Evolutionary conservation across 1,140 invertebrate genomes (phyloP).

Genomic region (Alviniconcha marisindica): DNA sequence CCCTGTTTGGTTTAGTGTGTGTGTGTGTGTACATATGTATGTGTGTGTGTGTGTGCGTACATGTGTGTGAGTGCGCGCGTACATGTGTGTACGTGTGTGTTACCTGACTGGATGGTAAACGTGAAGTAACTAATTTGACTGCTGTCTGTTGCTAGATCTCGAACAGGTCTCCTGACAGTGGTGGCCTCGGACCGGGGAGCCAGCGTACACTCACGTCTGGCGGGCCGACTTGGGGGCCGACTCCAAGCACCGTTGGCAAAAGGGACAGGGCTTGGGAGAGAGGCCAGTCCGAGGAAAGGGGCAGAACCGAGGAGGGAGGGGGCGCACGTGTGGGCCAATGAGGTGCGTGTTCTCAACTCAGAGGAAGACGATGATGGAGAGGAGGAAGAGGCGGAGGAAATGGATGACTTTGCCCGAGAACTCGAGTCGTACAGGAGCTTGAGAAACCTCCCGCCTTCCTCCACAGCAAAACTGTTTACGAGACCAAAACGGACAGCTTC

Average conservation of each 20-base stretch:
- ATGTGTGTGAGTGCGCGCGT: no score
- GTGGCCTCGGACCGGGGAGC: not conserved
- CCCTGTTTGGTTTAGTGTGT: no score
- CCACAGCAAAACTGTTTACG: no score
- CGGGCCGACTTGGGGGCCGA: constrained; percentile 10
- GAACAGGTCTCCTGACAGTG: constrained; percentile 17
- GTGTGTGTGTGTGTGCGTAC: no score
- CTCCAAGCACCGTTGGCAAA: not conserved
- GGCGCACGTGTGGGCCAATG: not conserved
- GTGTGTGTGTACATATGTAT: no score
- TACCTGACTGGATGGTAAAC: no score
- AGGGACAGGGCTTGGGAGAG: not conserved
- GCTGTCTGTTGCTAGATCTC: not conserved
- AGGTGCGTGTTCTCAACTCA: not conserved
- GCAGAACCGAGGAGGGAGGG: not conserved
- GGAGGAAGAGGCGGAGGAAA: constrained; percentile 19
- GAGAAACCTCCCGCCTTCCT: not conserved
- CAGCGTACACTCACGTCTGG: not conserved
- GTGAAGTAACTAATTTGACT: no score
- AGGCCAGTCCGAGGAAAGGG: not conserved
- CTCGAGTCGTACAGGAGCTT: not conserved
- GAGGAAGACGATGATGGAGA: constrained; percentile 37
- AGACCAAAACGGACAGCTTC: not conserved
- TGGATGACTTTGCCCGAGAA: not conserved
- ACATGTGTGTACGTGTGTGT: no score